Conservation (phyloP, 2,888 invertebrate species). For the Phyto melanocephala region DNA sequence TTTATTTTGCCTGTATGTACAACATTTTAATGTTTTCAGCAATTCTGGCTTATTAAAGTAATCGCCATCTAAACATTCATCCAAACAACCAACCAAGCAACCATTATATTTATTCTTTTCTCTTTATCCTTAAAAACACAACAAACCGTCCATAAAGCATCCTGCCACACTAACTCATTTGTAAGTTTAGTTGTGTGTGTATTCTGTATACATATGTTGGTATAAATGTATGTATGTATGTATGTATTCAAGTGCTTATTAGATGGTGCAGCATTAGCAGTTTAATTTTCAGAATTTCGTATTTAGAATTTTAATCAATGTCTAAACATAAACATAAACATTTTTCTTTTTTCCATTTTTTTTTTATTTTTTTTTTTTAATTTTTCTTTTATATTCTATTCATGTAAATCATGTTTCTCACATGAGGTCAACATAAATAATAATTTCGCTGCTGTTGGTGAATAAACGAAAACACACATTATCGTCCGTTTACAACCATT, state of each 20-base stretch:
- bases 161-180: constrained; percentile 31
- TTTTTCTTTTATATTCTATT: constrained; percentile 17
- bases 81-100: constrained; percentile 1
- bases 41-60: constrained; percentile 51
- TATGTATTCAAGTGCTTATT: neutral
- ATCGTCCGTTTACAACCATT: constrained; percentile 1
- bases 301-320: constrained; percentile 31
- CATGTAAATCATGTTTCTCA: constrained; percentile 34
- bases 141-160: constrained; percentile 44
- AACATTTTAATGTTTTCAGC: constrained; percentile 48
- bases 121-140: constrained; percentile 50
- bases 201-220: neutral
- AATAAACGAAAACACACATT: neutral
- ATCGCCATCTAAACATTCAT: constrained; percentile 45
- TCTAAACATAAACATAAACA: constrained; percentile 28
- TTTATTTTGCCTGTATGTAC: constrained; percentile 24
- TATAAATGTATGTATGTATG: neutral
- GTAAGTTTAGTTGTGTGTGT: neutral
- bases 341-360: neutral
- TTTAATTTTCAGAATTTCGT: constrained; percentile 29
- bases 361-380: constrained; percentile 7
- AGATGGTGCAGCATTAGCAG: neutral
- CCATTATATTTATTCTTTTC: constrained; percentile 41
- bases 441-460: neutral
- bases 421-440: constrained; percentile 41